phyloP scores from a whole-genome alignment of 2,113 vertebrate species.

The Misgurnus mizolepis region DNA sequence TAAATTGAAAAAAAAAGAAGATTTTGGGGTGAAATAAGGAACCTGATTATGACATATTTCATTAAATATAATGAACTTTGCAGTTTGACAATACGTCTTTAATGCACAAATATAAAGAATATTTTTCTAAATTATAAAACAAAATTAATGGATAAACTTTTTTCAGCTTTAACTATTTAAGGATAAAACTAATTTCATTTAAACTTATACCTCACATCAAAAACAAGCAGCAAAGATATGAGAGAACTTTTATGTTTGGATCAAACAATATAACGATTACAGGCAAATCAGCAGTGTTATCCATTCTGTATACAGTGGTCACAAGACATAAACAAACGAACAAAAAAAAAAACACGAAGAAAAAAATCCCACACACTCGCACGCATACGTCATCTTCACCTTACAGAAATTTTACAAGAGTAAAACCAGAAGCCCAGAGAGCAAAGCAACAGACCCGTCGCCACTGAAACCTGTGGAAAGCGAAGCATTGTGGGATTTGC shows the following conservation, averaged over 20 bases:
- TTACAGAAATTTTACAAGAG: slow-evolving; percentile 14
- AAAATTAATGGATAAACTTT: not conserved
- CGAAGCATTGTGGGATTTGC: slow-evolving; percentile 41
- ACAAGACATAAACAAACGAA: slow-evolving; percentile 10
- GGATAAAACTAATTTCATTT: not conserved
- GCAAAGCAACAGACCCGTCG: slow-evolving; percentile 39
- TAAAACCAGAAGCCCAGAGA: slow-evolving; percentile 45
- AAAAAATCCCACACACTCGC: not conserved
- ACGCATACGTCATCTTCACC: slow-evolving; percentile 22
- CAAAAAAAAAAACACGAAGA: not conserved
- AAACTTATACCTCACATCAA: not conserved
- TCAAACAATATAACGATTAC: slow-evolving; percentile 46
- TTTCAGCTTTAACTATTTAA: too few relatives aligned
- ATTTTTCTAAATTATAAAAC: not conserved
- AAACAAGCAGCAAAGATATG: slow-evolving; percentile 40
- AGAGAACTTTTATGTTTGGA: slow-evolving; percentile 43
- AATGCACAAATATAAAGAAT: not conserved
- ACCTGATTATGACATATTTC: too few relatives aligned
- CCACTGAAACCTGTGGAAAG: slow-evolving; percentile 24
- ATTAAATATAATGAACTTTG: too few relatives aligned
- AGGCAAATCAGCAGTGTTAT: slow-evolving; percentile 44
- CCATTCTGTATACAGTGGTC: slow-evolving; percentile 36
- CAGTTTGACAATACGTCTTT: not conserved
- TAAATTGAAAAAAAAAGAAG: too few relatives aligned
- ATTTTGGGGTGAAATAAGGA: too few relatives aligned